phyloP scores from a whole-genome alignment of 2,113 vertebrate genomes.

The Falcunculus frontatus region DNA sequence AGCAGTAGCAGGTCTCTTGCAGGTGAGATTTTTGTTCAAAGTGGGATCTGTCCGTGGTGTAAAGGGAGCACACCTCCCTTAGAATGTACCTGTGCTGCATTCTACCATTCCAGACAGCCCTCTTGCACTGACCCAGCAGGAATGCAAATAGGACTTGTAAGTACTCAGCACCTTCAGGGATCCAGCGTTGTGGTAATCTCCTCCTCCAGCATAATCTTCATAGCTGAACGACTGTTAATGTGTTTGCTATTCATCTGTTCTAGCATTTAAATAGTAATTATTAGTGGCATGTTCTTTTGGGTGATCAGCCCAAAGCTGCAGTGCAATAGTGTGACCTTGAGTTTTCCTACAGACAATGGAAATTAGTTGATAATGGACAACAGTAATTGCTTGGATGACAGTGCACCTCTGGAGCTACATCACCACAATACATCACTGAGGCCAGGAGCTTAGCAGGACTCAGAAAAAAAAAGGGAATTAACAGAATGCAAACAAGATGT shows the following conservation, averaged over 20 bases:
- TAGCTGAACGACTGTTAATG: neutral
- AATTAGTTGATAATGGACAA: slow-evolving; percentile 42
- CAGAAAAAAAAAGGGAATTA: neutral
- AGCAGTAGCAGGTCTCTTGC: neutral
- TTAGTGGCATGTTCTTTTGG: neutral
- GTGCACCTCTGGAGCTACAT: slow-evolving; percentile 35
- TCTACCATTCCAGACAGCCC: neutral
- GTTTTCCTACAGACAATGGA: slow-evolving; percentile 26
- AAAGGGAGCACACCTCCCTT: neutral
- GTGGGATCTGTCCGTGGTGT: neutral
- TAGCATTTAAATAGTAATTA: slow-evolving; percentile 32
- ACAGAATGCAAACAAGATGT: slow-evolving; percentile 23
- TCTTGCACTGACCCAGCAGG: neutral
- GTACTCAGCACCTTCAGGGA: neutral
- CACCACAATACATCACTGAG: neutral
- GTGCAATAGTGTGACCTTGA: slow-evolving; percentile 7
- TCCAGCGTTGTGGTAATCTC: neutral
- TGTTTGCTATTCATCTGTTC: neutral
- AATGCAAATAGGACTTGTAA: neutral
- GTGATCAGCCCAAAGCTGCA: slow-evolving; percentile 29
- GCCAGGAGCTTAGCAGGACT: slow-evolving; percentile 19
- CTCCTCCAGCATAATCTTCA: neutral
- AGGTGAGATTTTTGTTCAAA: neutral
- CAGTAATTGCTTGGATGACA: slow-evolving; percentile 33
- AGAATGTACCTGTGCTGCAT: neutral